A percentile compares a stretch with the other conserved stretches of the same genome.
Evolutionary conservation across 2,888 invertebrate species (phyloP).

Genomic region (Hirtodrosophila trivittata): DNA sequence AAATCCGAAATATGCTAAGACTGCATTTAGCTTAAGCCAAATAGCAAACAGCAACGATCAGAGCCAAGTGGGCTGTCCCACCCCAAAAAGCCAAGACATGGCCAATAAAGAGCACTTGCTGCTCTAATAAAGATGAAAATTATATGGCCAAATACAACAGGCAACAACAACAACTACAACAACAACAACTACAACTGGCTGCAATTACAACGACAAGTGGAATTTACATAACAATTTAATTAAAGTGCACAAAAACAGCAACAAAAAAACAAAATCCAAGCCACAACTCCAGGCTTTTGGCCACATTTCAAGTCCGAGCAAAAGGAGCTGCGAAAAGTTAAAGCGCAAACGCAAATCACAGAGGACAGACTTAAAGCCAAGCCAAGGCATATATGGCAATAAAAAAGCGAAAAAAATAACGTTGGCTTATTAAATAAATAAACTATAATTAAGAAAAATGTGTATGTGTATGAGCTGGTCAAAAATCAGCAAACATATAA

Average conservation of each 20-base stretch:
- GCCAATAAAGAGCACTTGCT: slow-evolving; percentile 65
- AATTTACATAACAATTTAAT: slow-evolving; percentile 80
- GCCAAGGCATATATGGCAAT: neutral
- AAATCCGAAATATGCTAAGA: slow-evolving; percentile 16
- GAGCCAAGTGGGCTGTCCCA: slow-evolving; percentile 18
- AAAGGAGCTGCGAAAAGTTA: slow-evolving; percentile 70
- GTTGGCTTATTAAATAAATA: slow-evolving; percentile 67
- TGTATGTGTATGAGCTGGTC: slow-evolving; percentile 26
- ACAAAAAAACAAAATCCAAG: slow-evolving; percentile 19
- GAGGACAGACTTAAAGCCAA: slow-evolving; percentile 4
- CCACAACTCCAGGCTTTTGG: slow-evolving; percentile 12
- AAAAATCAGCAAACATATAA: slow-evolving; percentile 27
- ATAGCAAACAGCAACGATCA: slow-evolving; percentile 1
- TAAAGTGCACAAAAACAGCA: slow-evolving; percentile 57
- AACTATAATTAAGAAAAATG: slow-evolving; percentile 65
- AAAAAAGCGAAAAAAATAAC: slow-evolving; percentile 5
- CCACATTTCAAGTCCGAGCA: slow-evolving; percentile 26
- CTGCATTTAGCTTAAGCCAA: slow-evolving; percentile 7
- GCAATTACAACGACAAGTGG: slow-evolving; percentile 65
- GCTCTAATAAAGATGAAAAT: slow-evolving; percentile 69
- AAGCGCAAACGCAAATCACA: slow-evolving; percentile 44
- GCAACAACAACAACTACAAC: slow-evolving; percentile 19
- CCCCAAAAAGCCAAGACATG: slow-evolving; percentile 22
- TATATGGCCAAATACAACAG: slow-evolving; percentile 49
- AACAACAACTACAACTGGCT: slow-evolving; percentile 18